phyloP scores from a whole-genome alignment of 2,113 vertebrate species.

The Aegithalos caudatus region DNA sequence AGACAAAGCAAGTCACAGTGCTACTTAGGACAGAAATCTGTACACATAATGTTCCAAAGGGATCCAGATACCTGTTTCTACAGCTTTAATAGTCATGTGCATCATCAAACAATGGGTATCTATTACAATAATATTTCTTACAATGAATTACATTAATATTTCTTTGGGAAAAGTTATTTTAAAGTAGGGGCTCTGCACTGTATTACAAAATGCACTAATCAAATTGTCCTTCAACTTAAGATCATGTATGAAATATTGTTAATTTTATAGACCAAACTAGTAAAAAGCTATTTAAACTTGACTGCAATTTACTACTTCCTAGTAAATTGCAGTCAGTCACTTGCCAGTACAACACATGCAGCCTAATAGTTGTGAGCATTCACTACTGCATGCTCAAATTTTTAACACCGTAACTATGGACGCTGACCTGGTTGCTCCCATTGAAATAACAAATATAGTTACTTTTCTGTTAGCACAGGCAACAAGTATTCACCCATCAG shows the following conservation, averaged over 20 bases:
- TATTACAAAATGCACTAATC: not conserved
- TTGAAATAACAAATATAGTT: accelerated
- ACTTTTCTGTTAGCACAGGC: not conserved
- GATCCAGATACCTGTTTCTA: not conserved
- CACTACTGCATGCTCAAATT: not conserved
- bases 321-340: no score
- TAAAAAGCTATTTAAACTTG: not conserved
- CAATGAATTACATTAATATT: not conserved
- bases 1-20: not conserved
- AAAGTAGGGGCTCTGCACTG: not conserved
- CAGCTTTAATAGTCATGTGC: not conserved
- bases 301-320: not conserved
- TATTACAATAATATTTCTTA: not conserved
- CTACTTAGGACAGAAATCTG: not conserved
- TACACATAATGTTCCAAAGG: not conserved
- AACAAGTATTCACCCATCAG: not conserved
- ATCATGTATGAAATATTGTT: not conserved
- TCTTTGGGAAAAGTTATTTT: not conserved
- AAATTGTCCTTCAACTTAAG: not conserved
- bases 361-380: not conserved
- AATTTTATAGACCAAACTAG: not conserved
- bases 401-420: not conserved
- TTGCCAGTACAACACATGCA: not conserved
- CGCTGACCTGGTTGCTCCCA: accelerated
- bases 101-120: not conserved